Conservation (phyloP, 1,140 invertebrate species). For the Halesus radiatus region DNA sequence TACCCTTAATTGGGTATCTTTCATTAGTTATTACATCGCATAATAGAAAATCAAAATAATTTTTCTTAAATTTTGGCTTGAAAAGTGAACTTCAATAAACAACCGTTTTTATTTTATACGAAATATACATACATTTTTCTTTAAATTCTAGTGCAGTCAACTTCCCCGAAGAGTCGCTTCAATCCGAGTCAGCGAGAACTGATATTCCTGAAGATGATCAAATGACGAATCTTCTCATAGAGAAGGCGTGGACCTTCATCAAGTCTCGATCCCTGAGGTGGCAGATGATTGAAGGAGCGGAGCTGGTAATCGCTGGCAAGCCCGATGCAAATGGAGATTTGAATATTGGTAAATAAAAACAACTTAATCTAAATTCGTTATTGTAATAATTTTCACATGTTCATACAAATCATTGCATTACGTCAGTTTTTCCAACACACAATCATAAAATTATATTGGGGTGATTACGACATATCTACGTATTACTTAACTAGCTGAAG, state of each 20-base stretch:
- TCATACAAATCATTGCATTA: too few relatives aligned
- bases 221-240: slow-evolving; percentile 77
- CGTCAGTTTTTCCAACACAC: too few relatives aligned
- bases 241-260: slow-evolving; percentile 82
- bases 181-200: neutral
- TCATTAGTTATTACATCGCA: too few relatives aligned
- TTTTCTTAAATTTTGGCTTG: too few relatives aligned
- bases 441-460: too few relatives aligned
- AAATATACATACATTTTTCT: neutral
- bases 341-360: slow-evolving; percentile 75
- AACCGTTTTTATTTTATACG: too few relatives aligned
- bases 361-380: neutral
- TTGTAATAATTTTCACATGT: too few relatives aligned
- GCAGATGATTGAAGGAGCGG: slow-evolving; percentile 80
- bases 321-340: slow-evolving; percentile 79
- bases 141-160: neutral
- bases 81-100: too few relatives aligned
- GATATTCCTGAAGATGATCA: slow-evolving; percentile 77
- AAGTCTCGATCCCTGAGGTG: slow-evolving; percentile 79
- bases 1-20: too few relatives aligned
- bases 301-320: slow-evolving; percentile 79
- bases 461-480: too few relatives aligned
- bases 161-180: neutral
- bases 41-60: too few relatives aligned
- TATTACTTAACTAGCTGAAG: too few relatives aligned